These are phyloP conservation scores for Hydriomena furcata DNA, from an alignment of 2,888 invertebrate genomes.

Conservation along the genomic window DNA sequence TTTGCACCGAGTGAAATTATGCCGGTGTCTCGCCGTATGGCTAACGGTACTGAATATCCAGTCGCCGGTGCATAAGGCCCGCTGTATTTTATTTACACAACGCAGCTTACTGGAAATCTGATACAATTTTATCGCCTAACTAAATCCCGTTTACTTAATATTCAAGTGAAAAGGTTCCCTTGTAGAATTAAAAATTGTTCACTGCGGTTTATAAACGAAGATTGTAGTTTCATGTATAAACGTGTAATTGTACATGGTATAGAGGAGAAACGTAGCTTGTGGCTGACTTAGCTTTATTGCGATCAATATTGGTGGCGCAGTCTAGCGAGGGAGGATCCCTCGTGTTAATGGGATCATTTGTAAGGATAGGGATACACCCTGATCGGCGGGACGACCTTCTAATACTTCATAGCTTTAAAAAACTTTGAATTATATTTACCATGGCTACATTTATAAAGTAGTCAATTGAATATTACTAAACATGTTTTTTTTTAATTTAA, in stretches of 20 bases:
- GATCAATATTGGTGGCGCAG: constrained; percentile 60
- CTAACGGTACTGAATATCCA: constrained; percentile 66
- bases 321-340: constrained; percentile 59
- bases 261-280: constrained; percentile 24
- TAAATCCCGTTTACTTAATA: constrained; percentile 14
- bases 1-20: constrained; percentile 60
- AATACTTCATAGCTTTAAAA: constrained; percentile 32
- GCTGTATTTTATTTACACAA: constrained; percentile 59
- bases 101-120: constrained; percentile 52
- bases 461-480: too few species aligned
- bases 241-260: constrained; percentile 17
- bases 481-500: too few species aligned
- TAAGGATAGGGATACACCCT: constrained; percentile 60
- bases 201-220: neutral
- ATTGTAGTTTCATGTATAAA: neutral
- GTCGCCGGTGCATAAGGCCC: constrained; percentile 58
- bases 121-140: constrained; percentile 40
- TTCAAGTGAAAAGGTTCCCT: constrained; percentile 2
- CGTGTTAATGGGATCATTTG: constrained; percentile 64
- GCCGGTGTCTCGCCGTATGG: constrained; percentile 56
- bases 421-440: constrained; percentile 1
- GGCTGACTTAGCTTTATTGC: constrained; percentile 37
- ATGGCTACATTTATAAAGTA: too few species aligned
- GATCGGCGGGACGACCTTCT: constrained; percentile 45
- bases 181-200: neutral